phyloP scores from a whole-genome alignment of 2,888 invertebrate species.

The Pardosa pseudoannulata region DNA sequence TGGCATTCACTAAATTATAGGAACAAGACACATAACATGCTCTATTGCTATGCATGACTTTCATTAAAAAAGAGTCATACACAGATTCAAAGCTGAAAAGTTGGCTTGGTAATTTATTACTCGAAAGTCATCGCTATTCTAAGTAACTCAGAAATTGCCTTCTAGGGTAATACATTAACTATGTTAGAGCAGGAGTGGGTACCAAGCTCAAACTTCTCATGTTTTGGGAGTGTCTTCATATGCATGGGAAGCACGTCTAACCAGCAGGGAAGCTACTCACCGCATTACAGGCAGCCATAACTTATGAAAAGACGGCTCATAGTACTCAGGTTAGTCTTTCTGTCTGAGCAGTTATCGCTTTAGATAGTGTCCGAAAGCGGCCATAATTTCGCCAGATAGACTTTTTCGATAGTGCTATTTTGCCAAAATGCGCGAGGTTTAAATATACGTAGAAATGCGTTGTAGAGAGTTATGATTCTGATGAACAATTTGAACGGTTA shows the following conservation, averaged over 20 bases:
- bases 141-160: not conserved
- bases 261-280: constrained; percentile 53
- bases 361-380: constrained; percentile 65
- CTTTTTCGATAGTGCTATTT: constrained; percentile 61
- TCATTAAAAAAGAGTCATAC: too few relatives aligned
- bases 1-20: too few relatives aligned
- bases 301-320: constrained; percentile 26
- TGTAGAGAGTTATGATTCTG: not conserved
- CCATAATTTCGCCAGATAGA: constrained; percentile 58
- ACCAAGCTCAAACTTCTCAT: not conserved
- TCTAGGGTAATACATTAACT: not conserved
- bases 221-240: constrained; percentile 53
- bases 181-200: not conserved
- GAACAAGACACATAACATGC: too few relatives aligned
- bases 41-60: too few relatives aligned
- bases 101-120: not conserved
- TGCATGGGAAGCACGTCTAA: constrained; percentile 52
- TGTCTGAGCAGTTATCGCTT: constrained; percentile 46
- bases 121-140: not conserved
- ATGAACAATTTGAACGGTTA: not conserved
- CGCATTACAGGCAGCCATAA: constrained; percentile 38
- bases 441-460: not conserved
- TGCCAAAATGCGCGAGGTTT: constrained; percentile 29
- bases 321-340: constrained; percentile 15
- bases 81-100: not conserved